phyloP scores from a whole-genome alignment of 2,888 invertebrate genomes.

The Germaria angustata region DNA sequence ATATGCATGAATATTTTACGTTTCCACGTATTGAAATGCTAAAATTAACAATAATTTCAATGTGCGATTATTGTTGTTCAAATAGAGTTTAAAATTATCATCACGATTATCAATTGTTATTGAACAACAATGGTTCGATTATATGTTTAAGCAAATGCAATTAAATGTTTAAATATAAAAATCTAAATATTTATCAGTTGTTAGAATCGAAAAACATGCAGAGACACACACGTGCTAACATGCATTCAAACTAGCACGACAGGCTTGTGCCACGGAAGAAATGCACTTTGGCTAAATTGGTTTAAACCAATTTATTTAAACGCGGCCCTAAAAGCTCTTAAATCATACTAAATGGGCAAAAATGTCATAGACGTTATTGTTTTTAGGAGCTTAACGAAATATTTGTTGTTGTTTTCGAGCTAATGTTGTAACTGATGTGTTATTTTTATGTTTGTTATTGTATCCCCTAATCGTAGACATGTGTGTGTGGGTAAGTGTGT shows the following conservation, averaged over 20 bases:
- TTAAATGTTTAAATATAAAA: slow-evolving; percentile 58
- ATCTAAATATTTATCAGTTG: slow-evolving; percentile 51
- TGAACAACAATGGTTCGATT: slow-evolving; percentile 54
- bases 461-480: not conserved
- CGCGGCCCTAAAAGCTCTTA: slow-evolving; percentile 53
- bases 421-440: slow-evolving; percentile 1
- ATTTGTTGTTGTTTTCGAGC: not conserved
- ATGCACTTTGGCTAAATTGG: slow-evolving; percentile 30
- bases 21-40: not conserved
- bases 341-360: slow-evolving; percentile 62
- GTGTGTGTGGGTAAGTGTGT: not conserved
- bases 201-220: not conserved
- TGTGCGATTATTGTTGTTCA: slow-evolving; percentile 31
- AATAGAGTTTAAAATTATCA: slow-evolving; percentile 56
- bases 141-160: slow-evolving; percentile 61
- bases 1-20: not conserved
- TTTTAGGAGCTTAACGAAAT: slow-evolving; percentile 25
- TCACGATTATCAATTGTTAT: slow-evolving; percentile 62
- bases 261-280: not conserved
- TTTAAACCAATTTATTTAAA: slow-evolving; percentile 62
- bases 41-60: slow-evolving; percentile 7
- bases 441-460: slow-evolving; percentile 13
- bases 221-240: no score
- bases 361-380: slow-evolving; percentile 65
- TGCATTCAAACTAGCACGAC: not conserved